These are phyloP conservation scores for Archivesica marissinica DNA, from an alignment of 1,140 invertebrate genomes.

Conservation along the genomic window DNA sequence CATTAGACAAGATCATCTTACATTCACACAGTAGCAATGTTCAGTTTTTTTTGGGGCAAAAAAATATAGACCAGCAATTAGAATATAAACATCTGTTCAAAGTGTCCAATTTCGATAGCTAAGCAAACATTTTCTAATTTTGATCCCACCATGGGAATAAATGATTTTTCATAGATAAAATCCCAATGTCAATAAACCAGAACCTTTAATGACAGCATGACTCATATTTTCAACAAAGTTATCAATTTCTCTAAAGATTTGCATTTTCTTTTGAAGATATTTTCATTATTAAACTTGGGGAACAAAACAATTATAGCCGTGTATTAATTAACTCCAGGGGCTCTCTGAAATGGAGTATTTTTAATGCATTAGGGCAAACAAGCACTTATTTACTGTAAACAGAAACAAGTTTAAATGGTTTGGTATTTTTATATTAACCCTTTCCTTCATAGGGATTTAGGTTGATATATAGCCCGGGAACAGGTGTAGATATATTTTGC, in stretches of 20 bases:
- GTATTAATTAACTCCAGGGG: too few species aligned
- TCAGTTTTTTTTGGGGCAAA: too few species aligned
- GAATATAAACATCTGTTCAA: constrained; percentile 4
- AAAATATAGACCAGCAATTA: too few species aligned
- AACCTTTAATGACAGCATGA: neutral
- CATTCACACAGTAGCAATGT: too few species aligned
- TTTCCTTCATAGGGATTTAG: too few species aligned
- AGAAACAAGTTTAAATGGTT: neutral
- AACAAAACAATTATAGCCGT: neutral
- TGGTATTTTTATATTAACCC: neutral
- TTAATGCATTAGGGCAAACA: neutral
- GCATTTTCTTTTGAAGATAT: neutral
- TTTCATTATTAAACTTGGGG: neutral
- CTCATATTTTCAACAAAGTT: neutral
- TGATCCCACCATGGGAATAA: neutral
- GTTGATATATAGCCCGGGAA: too few species aligned
- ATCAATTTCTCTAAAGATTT: neutral
- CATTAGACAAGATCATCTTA: too few species aligned
- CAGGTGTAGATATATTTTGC: too few species aligned
- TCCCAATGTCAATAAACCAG: neutral
- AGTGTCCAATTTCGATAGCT: neutral
- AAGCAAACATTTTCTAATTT: neutral
- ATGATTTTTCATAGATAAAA: neutral
- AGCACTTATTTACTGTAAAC: neutral
- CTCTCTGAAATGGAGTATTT: neutral